phyloP scores from a whole-genome alignment of 2,888 invertebrate genomes.

The Leucoptera coffeella region DNA sequence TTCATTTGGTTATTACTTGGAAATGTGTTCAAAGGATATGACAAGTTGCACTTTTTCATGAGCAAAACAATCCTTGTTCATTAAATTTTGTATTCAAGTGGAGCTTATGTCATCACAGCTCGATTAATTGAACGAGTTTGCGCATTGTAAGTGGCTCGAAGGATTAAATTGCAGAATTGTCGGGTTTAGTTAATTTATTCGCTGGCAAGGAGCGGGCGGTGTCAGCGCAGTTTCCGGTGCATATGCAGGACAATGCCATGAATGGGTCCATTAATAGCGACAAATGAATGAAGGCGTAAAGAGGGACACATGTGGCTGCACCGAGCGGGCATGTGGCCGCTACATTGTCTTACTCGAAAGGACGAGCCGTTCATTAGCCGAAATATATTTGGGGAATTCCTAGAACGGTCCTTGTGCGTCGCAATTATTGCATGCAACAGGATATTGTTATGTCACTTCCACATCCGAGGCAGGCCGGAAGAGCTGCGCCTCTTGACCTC shows the following conservation, averaged over 20 bases:
- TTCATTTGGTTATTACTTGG: no score
- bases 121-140: no score
- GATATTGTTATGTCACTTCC: constrained; percentile 7
- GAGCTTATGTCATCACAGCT: no score
- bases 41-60: no score
- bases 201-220: constrained; percentile 11
- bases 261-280: constrained; percentile 47
- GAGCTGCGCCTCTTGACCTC: no score
- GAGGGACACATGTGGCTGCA: constrained; percentile 30
- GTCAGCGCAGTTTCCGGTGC: constrained; percentile 31
- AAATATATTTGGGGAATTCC: constrained; percentile 22
- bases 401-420: constrained; percentile 22
- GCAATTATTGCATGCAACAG: constrained; percentile 15
- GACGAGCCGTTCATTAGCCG: constrained; percentile 32
- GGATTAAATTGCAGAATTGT: background rate
- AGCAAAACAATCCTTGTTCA: no score
- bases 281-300: constrained; percentile 42
- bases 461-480: constrained; percentile 12
- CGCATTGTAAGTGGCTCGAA: no score
- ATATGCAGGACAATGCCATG: constrained; percentile 43
- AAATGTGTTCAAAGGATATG: no score
- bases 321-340: constrained; percentile 23
- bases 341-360: constrained; percentile 43
- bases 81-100: no score
- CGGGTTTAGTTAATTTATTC: constrained; percentile 1